Evolutionary conservation across 2,113 vertebrate species (phyloP), one percentile per base, ranked within the genome.

Genomic region (Ancistrus triradiatus): DNA sequence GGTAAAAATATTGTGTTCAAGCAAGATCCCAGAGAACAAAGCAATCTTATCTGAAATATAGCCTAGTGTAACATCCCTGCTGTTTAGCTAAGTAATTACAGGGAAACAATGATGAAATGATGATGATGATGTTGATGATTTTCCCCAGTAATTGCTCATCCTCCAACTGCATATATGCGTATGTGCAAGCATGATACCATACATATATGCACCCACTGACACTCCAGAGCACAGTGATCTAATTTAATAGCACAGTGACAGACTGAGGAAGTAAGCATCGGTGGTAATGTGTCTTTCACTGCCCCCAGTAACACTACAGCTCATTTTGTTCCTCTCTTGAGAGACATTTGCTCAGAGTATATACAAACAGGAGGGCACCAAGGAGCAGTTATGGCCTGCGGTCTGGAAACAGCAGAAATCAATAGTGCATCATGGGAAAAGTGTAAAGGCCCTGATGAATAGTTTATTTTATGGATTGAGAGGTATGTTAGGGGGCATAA

Each of bases 121-220:
- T n/a, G n/a, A n/a, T n/a, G n/a, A n/a, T n/a, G n/a, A n/a, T n/a
- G n/a, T n/a, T n/a, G n/a, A n/a, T n/a, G n/a, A n/a, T n/a, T 55
- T 56, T 60, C 63, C 43, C 40, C 63, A 61, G 37, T 81, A 79
- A 82, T 84, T 68, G 77, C 52, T 63, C 63, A 70, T 68, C 52
- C 56, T 22, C 55, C 68, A 46, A 11, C 15, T 33, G 15, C 47
- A 18, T 31, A 58, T 8, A 47, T 38, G 52, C 49, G 19, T 17
- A 21, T 14, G 3, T 18, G 22, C 35, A 37, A 5, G 40, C 49
- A 31, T 15, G 57, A 25, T 70, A 52, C 38, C 18, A 57, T 1
- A 57, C 17, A 43, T 6, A 50, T 9, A 11, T 15, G 24, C 25
- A 49, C 44, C 25, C 38, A 14, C 19, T 3, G 15, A 51, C 44